phyloP scores from a whole-genome alignment of 2,113 vertebrate species.

The Antigone vipio region DNA sequence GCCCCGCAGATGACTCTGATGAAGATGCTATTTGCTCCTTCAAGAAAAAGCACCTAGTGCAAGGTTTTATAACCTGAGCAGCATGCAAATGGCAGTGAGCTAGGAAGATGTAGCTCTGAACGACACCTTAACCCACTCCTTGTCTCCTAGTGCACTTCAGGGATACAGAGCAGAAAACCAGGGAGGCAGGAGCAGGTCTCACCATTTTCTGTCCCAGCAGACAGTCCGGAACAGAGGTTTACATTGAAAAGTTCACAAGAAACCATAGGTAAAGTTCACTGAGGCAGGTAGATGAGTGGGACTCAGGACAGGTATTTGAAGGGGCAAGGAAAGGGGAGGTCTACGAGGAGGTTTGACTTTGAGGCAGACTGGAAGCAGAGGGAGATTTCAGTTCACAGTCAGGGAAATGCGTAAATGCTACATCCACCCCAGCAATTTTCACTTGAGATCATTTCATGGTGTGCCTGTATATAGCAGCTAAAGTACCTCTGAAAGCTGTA shows the following conservation, averaged over 20 bases:
- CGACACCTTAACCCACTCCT: slow-evolving; percentile 12
- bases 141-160: slow-evolving; percentile 23
- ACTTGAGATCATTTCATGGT: slow-evolving; percentile 60
- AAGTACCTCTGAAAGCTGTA: slow-evolving; percentile 2
- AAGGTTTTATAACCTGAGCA: slow-evolving; percentile 65
- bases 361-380: slow-evolving; percentile 39
- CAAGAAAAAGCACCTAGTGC: slow-evolving; percentile 48
- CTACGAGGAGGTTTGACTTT: not conserved
- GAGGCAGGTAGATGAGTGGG: not conserved
- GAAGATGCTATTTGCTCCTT: slow-evolving; percentile 57
- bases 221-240: not conserved
- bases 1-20: slow-evolving; percentile 60
- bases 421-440: slow-evolving; percentile 67
- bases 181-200: not conserved
- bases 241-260: not conserved
- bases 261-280: not conserved
- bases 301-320: not conserved
- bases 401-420: slow-evolving; percentile 53
- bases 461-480: not conserved
- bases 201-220: not conserved
- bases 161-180: slow-evolving; percentile 7
- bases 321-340: slow-evolving; percentile 1
- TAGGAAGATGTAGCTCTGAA: slow-evolving; percentile 51
- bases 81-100: slow-evolving; percentile 59
- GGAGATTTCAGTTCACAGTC: slow-evolving; percentile 62